A percentile compares a stretch with the other conserved stretches of the same genome.
phyloP scores from a whole-genome alignment of 2,888 invertebrate genomes.

The Leptinotarsa juncta region DNA sequence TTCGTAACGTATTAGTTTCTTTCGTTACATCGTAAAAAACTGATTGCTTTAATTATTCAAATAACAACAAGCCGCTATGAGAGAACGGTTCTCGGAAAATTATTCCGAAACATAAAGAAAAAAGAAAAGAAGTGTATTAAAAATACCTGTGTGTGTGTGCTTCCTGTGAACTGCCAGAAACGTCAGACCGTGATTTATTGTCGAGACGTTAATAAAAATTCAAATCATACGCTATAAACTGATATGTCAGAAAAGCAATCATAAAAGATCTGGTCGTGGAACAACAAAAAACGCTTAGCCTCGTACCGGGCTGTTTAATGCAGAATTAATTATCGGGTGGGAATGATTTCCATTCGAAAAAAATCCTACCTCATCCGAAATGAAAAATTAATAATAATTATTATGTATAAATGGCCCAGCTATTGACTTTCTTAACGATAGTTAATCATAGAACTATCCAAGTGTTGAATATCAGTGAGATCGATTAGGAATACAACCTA shows the following conservation, averaged over 20 bases:
- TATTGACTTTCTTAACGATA: not conserved
- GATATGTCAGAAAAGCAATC: conserved; percentile 53
- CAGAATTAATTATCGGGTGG: conserved; percentile 31
- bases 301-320: conserved; percentile 27
- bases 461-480: not conserved
- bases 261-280: conserved; percentile 29
- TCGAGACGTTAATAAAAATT: conserved; percentile 61
- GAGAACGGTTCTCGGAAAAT: conserved; percentile 13
- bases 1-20: conserved; percentile 21
- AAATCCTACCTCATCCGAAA: not conserved
- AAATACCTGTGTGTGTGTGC: not conserved
- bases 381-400: conserved; percentile 3
- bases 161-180: conserved; percentile 43
- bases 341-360: conserved; percentile 8
- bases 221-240: conserved; percentile 64
- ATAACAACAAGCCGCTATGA: conserved; percentile 23
- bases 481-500: not conserved
- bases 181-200: conserved; percentile 59
- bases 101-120: conserved; percentile 14
- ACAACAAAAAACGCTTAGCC: conserved; percentile 30
- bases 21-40: conserved; percentile 20
- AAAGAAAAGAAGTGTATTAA: conserved; percentile 18
- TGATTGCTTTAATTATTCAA: conserved; percentile 27
- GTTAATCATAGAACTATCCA: not conserved
- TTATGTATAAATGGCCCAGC: not conserved